Evolutionary conservation across 92 coral and sea anemone species (phyloP), one percentile per base, ranked within the genome.

Genomic region (Blastomussa wellsi): DNA sequence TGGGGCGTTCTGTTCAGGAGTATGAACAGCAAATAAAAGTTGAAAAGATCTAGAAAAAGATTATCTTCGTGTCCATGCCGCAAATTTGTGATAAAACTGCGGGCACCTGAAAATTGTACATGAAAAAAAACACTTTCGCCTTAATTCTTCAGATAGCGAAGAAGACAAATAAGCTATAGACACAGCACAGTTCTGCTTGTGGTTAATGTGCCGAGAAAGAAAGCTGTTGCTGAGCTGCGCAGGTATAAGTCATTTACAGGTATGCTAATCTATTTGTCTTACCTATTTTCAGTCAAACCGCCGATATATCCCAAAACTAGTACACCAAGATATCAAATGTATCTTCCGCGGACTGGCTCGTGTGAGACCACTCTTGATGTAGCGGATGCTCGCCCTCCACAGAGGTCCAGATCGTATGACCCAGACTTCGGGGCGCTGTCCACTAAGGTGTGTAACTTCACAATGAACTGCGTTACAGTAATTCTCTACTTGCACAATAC

Each of bases 341-440:
- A 73, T 29, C 81, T 92, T n/a, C 95, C 95, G 13, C 95, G 94
- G 38, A 76, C 90, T 31, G 98, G 89, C 47, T 90, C 91, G 5
- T 86, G 84, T 33, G 92, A 91, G 19, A 80, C 81, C 79, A 70
- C 86, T 26, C 62, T 77, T 41, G 91, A 84, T 73, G 86, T 88
- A 13, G 62, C 76, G 33, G 83, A 83, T 47, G 81, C 89, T 5
- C 82, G 91, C 2, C 92, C 98, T 24, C 91, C 93, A 8, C 80
- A 89, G 70, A 86, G 98, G 68, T 91, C 95, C 22, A 89, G 89
- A 42, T 88, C 91, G 29, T 93, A 94, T 37, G 98, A 94, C 83
- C 82, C 95, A 17, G 97, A 94, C 89, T 90, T 79, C 82, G 42
- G 79, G 65, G 20, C 76, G 4, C 74, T 74, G 15, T 38, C 16